phyloP scores from a whole-genome alignment of 2,113 vertebrate species.

The Coryphaenoides rupestris region DNA sequence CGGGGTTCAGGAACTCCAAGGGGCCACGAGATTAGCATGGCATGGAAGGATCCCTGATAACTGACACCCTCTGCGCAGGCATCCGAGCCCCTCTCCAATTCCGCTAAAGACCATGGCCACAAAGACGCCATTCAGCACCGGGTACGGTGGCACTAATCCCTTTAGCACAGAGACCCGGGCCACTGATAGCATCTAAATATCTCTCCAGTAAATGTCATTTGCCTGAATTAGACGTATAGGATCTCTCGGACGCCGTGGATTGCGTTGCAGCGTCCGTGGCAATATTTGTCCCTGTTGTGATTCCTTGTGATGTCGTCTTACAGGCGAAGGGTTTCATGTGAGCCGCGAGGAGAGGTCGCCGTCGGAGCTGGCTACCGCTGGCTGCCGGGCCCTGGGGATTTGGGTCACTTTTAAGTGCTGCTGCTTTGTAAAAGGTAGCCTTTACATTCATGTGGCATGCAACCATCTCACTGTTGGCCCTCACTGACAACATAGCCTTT shows the following conservation, averaged over 20 bases:
- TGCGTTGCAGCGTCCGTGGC: conserved; percentile 39
- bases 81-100: conserved; percentile 61
- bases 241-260: conserved; percentile 44
- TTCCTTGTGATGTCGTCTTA: conserved; percentile 44
- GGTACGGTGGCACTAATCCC: conserved; percentile 67
- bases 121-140: conserved; percentile 63
- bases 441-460: conserved; percentile 54
- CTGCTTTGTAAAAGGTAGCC: conserved; percentile 50
- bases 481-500: conserved; percentile 44
- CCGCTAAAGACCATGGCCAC: conserved; percentile 62
- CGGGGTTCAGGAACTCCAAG: conserved; percentile 66
- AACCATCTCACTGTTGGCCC: conserved; percentile 33
- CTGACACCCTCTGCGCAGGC: conserved; percentile 71
- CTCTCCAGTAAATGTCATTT: conserved; percentile 69
- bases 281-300: conserved; percentile 68
- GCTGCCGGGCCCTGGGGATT: conserved; percentile 39
- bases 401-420: conserved; percentile 46
- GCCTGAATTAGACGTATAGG: conserved; percentile 61
- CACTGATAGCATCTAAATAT: conserved; percentile 73
- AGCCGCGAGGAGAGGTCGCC: conserved; percentile 36
- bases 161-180: conserved; percentile 61
- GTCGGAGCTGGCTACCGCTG: conserved; percentile 25
- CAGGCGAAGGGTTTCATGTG: conserved; percentile 42
- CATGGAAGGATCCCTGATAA: conserved; percentile 70
- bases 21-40: conserved; percentile 71